Percentiles rank a stretch among this genome's conserved stretches.
Conservation (phyloP, 1,140 invertebrate genomes). For the Lamellibrachia luymesi region DNA sequence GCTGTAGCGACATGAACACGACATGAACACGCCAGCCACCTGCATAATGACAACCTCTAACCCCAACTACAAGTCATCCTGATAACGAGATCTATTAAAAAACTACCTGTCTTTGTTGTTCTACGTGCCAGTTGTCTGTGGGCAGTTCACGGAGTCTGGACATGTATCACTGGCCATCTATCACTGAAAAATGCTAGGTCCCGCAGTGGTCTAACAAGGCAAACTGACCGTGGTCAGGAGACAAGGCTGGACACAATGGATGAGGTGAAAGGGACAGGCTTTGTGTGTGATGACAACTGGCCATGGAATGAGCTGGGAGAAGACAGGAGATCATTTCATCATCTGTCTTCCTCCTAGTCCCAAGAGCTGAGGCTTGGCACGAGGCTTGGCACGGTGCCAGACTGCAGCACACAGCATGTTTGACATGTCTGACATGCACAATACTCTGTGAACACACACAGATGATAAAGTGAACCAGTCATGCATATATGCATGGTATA, state of each 20-base stretch:
- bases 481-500: background rate
- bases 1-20: background rate
- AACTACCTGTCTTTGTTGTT: background rate
- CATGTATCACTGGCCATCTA: background rate
- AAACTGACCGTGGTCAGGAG: background rate
- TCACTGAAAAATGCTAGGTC: background rate
- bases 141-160: background rate
- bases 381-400: background rate
- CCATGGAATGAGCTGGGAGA: background rate
- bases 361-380: too few relatives aligned
- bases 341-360: background rate
- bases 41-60: background rate
- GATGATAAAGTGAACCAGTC: background rate
- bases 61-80: background rate
- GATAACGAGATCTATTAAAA: background rate
- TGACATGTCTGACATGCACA: background rate
- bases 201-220: background rate
- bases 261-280: too few relatives aligned
- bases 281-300: background rate
- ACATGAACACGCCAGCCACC: background rate
- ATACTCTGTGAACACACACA: background rate
- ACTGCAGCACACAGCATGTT: background rate
- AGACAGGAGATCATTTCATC: background rate
- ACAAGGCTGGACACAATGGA: background rate
- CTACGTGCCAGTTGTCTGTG: background rate